These are phyloP conservation scores for Latrodectus elegans DNA, from an alignment of 2,888 invertebrate species.

Conservation along the genomic window DNA sequence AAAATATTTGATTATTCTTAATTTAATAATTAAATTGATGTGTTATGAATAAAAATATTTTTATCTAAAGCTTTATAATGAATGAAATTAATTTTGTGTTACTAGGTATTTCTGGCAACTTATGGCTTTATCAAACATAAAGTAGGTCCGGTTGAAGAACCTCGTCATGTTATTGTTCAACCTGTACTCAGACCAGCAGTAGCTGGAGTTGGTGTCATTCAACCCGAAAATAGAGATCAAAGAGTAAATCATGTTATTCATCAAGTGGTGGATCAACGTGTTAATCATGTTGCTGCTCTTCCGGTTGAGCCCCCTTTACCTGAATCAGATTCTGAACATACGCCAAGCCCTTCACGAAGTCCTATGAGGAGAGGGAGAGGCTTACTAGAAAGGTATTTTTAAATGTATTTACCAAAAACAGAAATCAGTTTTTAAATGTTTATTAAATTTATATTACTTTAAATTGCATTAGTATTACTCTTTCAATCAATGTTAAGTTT, in stretches of 20 bases:
- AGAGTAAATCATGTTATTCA: constrained; percentile 34
- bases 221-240: constrained; percentile 67
- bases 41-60: no score
- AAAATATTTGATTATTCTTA: no score
- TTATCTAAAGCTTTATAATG: no score
- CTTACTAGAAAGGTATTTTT: constrained; percentile 69
- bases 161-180: constrained; percentile 64
- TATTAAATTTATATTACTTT: no score
- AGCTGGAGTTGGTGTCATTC: constrained; percentile 69
- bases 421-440: no score
- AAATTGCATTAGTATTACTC: no score
- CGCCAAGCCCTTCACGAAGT: constrained; percentile 65
- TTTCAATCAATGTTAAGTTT: no score
- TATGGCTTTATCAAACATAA: constrained; percentile 38
- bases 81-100: no score
- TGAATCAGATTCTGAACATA: constrained; percentile 68
- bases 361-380: constrained; percentile 71
- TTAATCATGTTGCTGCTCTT: constrained; percentile 36
- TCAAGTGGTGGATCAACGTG: background rate
- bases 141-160: constrained; percentile 54
- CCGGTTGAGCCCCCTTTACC: background rate
- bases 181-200: constrained; percentile 70
- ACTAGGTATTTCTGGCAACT: constrained; percentile 46
- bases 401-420: no score
- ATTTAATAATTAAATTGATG: no score